Conservation (phyloP, 2,113 vertebrate genomes). For the Crocuta crocuta region DNA sequence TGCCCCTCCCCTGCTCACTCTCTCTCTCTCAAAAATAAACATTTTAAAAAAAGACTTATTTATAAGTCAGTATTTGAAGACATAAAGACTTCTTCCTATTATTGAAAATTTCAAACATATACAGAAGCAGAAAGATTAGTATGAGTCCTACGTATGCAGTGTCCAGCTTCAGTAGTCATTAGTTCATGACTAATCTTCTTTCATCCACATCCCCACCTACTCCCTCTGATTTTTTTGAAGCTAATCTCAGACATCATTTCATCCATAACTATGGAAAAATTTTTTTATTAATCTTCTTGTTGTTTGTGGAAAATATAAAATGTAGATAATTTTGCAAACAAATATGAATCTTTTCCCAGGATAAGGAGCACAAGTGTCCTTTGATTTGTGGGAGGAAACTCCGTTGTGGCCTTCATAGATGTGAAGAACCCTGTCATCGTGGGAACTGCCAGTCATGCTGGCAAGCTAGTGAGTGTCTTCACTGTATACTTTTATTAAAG, state of each 20-base stretch:
- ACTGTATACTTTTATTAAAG: neutral
- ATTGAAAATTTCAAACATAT: neutral
- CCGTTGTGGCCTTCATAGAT: constrained; percentile 97
- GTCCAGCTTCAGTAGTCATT: neutral
- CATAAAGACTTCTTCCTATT: constrained; percentile 9
- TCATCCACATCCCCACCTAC: neutral
- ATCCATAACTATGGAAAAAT: neutral
- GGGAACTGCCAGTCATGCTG: constrained; percentile 98
- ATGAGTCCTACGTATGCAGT: neutral
- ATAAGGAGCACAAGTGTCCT: constrained; percentile 94
- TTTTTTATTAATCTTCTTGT: neutral
- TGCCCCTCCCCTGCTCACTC: no score
- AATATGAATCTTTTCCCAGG: constrained; percentile 84
- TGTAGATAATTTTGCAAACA: constrained; percentile 9
- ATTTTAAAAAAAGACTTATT: neutral
- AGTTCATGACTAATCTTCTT: neutral
- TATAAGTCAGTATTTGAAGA: constrained; percentile 17
- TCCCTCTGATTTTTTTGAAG: neutral
- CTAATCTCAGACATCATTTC: neutral
- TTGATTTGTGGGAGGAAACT: constrained; percentile 97
- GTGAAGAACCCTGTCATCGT: constrained; percentile 97
- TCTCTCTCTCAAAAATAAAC: no score
- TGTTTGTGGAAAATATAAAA: constrained; percentile 47
- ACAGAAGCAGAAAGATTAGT: neutral
- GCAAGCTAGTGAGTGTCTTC: constrained; percentile 94